phyloP scores from a whole-genome alignment of 2,888 invertebrate species.

The Orthosia incerta region DNA sequence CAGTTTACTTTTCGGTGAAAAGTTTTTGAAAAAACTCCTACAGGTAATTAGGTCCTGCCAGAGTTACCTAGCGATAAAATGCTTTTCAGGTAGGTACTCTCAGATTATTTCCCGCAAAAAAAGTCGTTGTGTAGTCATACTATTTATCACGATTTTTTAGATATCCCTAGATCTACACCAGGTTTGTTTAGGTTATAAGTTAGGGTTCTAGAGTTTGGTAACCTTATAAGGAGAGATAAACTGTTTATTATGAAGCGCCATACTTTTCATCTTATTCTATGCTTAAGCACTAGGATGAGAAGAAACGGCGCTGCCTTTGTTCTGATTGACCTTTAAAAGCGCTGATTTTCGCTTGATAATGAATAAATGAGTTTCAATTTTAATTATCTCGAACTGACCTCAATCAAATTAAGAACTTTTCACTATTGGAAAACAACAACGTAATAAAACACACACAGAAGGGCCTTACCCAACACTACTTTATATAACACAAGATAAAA shows the following conservation, averaged over 20 bases:
- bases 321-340: neutral
- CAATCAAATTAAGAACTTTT: neutral
- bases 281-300: neutral
- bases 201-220: neutral
- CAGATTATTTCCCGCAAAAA: too few relatives aligned
- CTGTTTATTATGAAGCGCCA: neutral
- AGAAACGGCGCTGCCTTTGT: neutral
- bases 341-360: neutral
- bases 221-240: neutral
- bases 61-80: too few relatives aligned
- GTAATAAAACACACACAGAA: neutral
- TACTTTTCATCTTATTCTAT: neutral
- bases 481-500: conserved; percentile 22
- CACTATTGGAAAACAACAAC: too few relatives aligned
- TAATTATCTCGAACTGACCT: neutral
- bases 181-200: too few relatives aligned
- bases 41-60: too few relatives aligned
- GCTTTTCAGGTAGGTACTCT: too few relatives aligned
- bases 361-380: neutral
- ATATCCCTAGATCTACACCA: too few relatives aligned
- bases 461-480: neutral
- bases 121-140: too few relatives aligned
- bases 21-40: too few relatives aligned
- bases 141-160: too few relatives aligned
- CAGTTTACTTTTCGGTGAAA: neutral